Conservation (phyloP, 1,140 invertebrate genomes). For the Geopemphigus sp. region DNA sequence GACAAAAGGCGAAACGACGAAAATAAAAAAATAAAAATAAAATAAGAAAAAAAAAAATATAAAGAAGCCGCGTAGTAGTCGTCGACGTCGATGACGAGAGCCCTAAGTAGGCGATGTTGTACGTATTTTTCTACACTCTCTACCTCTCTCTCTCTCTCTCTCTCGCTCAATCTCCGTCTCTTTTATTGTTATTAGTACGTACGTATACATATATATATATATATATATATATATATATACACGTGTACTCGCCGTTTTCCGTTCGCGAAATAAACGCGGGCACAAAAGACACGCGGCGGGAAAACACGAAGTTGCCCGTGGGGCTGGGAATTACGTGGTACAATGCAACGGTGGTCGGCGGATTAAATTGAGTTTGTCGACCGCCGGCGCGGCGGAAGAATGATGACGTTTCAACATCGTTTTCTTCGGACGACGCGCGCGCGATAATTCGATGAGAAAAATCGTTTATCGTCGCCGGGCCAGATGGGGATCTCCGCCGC, state of each 20-base stretch:
- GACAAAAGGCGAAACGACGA: constrained; percentile 36
- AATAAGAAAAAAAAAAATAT: not conserved
- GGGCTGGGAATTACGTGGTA: not conserved
- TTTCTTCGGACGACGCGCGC: not conserved
- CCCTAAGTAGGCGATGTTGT: not conserved
- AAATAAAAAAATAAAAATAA: no score
- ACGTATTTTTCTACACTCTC: not conserved
- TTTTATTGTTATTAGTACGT: constrained; percentile 32
- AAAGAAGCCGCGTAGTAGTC: not conserved
- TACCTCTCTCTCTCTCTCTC: no score
- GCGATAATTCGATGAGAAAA: constrained; percentile 13
- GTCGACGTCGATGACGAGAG: constrained; percentile 19
- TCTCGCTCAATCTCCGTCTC: no score
- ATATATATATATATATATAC: not conserved
- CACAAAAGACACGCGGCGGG: not conserved
- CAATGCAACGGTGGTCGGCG: not conserved
- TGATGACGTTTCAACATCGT: constrained; percentile 43
- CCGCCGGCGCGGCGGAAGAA: constrained; percentile 9
- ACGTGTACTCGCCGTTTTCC: not conserved
- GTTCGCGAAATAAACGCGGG: not conserved
- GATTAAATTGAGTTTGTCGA: constrained; percentile 47
- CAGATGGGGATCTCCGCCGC: not conserved
- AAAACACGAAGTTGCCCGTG: constrained; percentile 2
- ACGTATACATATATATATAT: not conserved
- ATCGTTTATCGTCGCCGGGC: not conserved